A percentile compares a stretch with the other conserved stretches of the same genome.
Evolutionary conservation across 2,113 vertebrate genomes (phyloP).

Genomic region (Eolophus roseicapilla): DNA sequence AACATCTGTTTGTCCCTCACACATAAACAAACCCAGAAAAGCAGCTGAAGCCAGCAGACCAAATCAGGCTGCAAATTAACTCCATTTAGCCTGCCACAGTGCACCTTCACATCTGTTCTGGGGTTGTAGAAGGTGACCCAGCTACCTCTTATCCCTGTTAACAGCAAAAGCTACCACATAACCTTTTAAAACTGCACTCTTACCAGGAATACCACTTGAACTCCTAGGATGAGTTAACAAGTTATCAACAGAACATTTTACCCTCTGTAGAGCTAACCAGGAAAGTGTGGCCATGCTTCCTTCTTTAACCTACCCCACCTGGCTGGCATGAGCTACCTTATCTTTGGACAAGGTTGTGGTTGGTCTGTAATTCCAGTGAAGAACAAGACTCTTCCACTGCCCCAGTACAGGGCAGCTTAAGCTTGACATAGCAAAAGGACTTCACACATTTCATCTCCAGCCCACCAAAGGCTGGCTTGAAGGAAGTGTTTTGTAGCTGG

Average conservation of each 20-base stretch:
- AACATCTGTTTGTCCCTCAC: neutral
- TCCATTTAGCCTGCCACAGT: neutral
- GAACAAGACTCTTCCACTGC: neutral
- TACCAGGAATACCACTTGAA: neutral
- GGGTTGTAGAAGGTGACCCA: neutral
- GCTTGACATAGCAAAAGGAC: neutral
- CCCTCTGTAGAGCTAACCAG: neutral
- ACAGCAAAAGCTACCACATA: neutral
- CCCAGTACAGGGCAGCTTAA: neutral
- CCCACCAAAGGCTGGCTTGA: neutral
- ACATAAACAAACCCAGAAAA: neutral
- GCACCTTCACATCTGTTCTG: neutral
- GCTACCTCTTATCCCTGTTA: neutral
- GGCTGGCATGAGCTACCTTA: neutral
- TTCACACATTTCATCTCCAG: neutral
- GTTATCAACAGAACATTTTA: neutral
- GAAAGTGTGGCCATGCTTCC: accelerated
- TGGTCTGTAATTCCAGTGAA: neutral
- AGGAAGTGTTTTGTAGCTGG: neutral
- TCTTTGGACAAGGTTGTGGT: accelerated
- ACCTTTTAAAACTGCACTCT: neutral
- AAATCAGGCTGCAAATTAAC: neutral
- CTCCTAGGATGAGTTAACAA: neutral
- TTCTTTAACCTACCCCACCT: neutral
- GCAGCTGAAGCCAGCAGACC: neutral